These are phyloP conservation scores for Arizona elegans DNA, from an alignment of 2,113 vertebrate species.

Conservation along the genomic window DNA sequence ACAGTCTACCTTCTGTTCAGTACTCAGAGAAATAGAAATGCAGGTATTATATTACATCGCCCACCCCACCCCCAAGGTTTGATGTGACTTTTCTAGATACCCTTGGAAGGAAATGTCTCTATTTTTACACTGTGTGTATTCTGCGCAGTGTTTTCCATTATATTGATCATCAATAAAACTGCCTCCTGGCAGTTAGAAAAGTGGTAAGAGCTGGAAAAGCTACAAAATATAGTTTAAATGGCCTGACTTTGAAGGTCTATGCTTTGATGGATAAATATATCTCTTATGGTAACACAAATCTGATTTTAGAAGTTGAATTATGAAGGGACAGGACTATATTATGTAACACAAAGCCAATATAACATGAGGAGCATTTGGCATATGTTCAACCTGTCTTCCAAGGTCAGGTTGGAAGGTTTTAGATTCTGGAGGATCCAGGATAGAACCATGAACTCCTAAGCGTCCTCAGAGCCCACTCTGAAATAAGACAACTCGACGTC, in stretches of 20 bases:
- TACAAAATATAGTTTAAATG: neutral
- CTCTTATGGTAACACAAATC: neutral
- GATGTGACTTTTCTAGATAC: neutral
- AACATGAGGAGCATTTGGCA: neutral
- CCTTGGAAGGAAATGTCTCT: neutral
- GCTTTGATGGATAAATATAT: neutral
- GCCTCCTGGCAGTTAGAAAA: neutral
- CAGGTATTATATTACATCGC: neutral
- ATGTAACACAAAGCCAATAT: neutral
- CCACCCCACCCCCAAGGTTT: neutral
- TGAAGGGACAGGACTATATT: neutral
- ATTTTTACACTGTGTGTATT: neutral
- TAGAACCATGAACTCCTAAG: neutral
- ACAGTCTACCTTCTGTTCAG: neutral
- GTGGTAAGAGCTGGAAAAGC: neutral
- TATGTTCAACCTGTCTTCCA: neutral
- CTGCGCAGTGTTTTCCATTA: neutral
- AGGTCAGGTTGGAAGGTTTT: neutral
- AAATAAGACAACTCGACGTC: neutral
- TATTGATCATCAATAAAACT: neutral
- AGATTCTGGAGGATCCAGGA: neutral
- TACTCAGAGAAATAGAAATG: neutral
- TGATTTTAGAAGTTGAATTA: conserved; percentile 11
- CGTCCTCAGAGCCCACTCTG: neutral
- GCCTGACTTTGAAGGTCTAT: neutral